A percentile compares a stretch with the other conserved stretches of the same genome.
Conservation (phyloP, 2,888 invertebrate species). For the Epinotia ramella region DNA sequence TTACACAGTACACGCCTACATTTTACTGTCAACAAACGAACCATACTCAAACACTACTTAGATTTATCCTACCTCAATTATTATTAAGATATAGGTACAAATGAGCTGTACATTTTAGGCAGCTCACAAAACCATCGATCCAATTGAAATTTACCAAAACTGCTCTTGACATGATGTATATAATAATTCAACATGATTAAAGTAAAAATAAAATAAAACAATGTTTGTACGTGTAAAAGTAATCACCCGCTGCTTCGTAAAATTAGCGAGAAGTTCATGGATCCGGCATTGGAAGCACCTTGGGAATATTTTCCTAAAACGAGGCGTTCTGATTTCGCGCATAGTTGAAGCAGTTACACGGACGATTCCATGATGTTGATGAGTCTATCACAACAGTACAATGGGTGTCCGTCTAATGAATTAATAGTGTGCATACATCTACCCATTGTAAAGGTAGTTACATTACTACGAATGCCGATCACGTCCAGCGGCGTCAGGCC, state of each 20-base stretch:
- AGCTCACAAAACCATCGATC: too few relatives aligned
- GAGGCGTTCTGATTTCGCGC: conserved; percentile 13
- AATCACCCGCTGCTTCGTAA: conserved; percentile 26
- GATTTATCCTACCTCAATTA: too few relatives aligned
- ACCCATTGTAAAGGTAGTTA: conserved; percentile 17
- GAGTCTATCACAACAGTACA: conserved; percentile 8
- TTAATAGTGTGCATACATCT: conserved; percentile 14
- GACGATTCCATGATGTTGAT: conserved; percentile 6
- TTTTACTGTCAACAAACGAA: neutral
- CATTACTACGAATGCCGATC: conserved; percentile 24
- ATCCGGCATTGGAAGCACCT: conserved; percentile 41
- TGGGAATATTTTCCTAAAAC: conserved; percentile 40
- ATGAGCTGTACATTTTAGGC: neutral
- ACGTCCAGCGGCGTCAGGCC: conserved; percentile 35
- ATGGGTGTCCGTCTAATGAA: conserved; percentile 29
- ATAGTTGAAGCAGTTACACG: neutral
- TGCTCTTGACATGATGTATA: neutral
- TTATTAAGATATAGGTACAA: neutral
- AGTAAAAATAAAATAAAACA: conserved; percentile 20
- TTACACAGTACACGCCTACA: neutral
- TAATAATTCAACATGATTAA: conserved; percentile 26
- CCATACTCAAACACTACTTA: neutral
- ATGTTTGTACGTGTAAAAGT: conserved; percentile 22
- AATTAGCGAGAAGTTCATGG: conserved; percentile 41
- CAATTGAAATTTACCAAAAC: neutral